Base-by-base conservation (phyloP, 2,888 invertebrate genomes). In the Catocala fraxini region DNA sequence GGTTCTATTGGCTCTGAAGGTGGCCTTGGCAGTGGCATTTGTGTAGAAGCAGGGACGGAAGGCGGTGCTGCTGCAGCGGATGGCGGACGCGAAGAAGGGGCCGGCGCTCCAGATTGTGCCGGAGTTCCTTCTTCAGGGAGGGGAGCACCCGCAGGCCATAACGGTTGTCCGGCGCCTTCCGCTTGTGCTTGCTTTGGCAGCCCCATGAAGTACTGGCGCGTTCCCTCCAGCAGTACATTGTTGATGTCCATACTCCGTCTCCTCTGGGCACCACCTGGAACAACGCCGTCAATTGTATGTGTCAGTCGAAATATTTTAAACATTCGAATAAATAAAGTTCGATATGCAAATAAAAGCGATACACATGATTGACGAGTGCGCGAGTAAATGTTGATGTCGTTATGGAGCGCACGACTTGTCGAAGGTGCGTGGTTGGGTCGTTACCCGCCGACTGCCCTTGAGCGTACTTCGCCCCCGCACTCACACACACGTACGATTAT, bases 141-240 rank as follows among this genome's bases (percentile, higher is more conserved):
- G 43, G 86, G 85, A 52, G 87, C 84, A 59, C 85, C 85, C 25
- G 87, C 77, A 13, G 89, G 85, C 92, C 92, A 93, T 73, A 86
- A 83, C 15, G 87, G 77, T 74, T 91, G 92, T 45, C 89, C 89
- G 82, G 87, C 79, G 77, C 89, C 82, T 77, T 90, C 86, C 56
- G 88, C 84, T 79, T 89, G 90, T 71, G 89, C 91, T 83, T 93
- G 93, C 83, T 95, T 95, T 73, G 97, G 97, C 88, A 97, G 94
- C 87, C 97, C 97, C 95, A 97, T 96, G 91, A 97, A 97, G 94
- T 96, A 97, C 95, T 97, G 97, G 89, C 97, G 96, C 89, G 96
- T 96, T 92, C 97, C 97, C 96, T 97, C 97, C 95, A 97, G 95
- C 95, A 97, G 95, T 93, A 97, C 96, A 96, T 97, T 97, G 93